Conservation (phyloP, 1,140 invertebrate genomes). For the Caenorhabditis tropicalis region DNA sequence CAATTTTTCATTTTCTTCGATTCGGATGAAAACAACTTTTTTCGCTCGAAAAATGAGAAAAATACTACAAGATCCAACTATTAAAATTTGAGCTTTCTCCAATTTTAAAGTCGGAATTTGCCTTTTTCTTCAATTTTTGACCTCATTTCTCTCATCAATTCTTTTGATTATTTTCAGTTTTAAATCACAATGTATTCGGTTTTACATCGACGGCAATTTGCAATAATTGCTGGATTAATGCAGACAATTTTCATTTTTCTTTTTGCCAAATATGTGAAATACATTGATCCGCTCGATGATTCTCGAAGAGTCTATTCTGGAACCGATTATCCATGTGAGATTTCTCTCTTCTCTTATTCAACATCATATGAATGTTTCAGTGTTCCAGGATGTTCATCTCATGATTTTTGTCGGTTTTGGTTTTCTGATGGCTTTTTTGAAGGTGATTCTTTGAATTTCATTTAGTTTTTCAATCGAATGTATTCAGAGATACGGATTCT, state of each 20-base stretch:
- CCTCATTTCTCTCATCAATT: not conserved
- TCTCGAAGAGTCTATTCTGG: constrained; percentile 46
- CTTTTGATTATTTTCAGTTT: not conserved
- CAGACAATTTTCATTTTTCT: constrained; percentile 44
- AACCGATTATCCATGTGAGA: constrained; percentile 55
- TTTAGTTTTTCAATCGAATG: not conserved
- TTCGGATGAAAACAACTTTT: not conserved
- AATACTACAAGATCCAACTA: too few relatives aligned
- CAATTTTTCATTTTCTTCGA: not conserved
- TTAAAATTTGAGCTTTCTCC: too few relatives aligned
- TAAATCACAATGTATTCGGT: constrained; percentile 17
- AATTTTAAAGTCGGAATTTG: too few relatives aligned
- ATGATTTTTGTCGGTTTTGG: constrained; percentile 97
- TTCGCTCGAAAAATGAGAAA: too few relatives aligned
- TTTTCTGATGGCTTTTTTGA: constrained; percentile 93
- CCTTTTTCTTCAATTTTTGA: not conserved
- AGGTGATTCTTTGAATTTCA: constrained; percentile 64
- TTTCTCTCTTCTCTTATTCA: not conserved
- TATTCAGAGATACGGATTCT: constrained; percentile 80
- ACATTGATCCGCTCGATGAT: constrained; percentile 51
- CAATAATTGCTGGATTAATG: constrained; percentile 41
- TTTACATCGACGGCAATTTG: constrained; percentile 53
- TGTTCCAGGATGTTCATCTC: constrained; percentile 93
- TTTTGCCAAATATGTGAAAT: constrained; percentile 45
- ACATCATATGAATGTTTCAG: constrained; percentile 74